Evolutionary conservation across 2,888 invertebrate genomes (phyloP), one percentile per base, ranked within the genome.

Genomic region (Hydrotaea diabolus): DNA sequence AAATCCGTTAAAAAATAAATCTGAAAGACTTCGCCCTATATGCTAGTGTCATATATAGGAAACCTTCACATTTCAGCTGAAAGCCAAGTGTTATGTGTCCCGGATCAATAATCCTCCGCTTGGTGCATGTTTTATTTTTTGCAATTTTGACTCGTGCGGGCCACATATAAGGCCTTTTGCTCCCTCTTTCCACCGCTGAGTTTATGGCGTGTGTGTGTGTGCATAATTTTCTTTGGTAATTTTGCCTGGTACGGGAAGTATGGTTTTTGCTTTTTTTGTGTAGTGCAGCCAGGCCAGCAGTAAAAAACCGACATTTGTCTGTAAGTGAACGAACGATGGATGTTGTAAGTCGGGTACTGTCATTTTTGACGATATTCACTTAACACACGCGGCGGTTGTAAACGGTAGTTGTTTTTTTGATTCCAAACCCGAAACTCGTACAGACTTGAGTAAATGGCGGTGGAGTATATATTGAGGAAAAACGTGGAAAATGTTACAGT

Each of bases 341-440:
- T 59, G 59, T 26, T 26, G 59, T 59, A 59, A 59, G 59, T 59
- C 59, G 23, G 26, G 59, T 59, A 59, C 21, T 59, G 59, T 59
- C 26, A 26, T 59, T 23, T 59, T 59, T 59, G 59, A 59, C 59
- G 59, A 23, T 59, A 26, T 57, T 57, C 57, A 59, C 26, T 57
- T 57, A 57, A 15, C 59, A 59, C 26, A 26, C 13, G 17, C 11
- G 21, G 13, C 9, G 39, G 3, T 8, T 3, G 39, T 36, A 36
- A 39, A 11, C 49, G 49, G 15, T 49, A 49, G 26, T 55, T 5
- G 23, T 4, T 15, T 21, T 4, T 0, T 59, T 19, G 23, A 9
- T 21, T 9, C 55, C 23, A 59, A 59, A 23, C 39, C 39, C 39
- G 39, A 39, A 39, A 55, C 21, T 55, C 55, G 7, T 23, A 53